Evolutionary conservation across 2,888 invertebrate species (phyloP).

Genomic region (Nomada goodeniana): DNA sequence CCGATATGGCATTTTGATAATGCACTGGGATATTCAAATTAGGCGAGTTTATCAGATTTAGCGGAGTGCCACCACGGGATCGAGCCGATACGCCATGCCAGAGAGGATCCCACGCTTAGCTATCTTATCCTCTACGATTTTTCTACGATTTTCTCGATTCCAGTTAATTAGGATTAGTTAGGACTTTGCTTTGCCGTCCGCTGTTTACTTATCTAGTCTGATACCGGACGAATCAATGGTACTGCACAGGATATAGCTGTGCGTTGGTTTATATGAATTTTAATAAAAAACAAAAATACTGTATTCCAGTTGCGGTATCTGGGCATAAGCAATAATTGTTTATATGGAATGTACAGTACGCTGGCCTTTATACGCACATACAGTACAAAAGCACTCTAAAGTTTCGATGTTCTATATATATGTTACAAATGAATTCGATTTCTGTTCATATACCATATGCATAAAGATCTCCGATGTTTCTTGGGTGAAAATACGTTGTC

Average conservation of each 20-base stretch:
- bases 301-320: no score
- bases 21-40: slow-evolving; percentile 82
- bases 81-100: slow-evolving; percentile 46
- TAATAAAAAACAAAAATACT: no score
- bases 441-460: no score
- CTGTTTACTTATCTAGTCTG: background rate
- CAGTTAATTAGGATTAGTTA: slow-evolving; percentile 21
- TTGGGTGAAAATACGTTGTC: no score
- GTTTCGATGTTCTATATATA: no score
- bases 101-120: slow-evolving; percentile 1
- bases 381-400: no score
- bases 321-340: no score
- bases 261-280: no score
- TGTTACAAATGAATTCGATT: no score
- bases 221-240: slow-evolving; percentile 1
- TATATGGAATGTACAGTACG: no score
- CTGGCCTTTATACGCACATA: no score
- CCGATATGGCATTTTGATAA: slow-evolving; percentile 83
- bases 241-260: background rate
- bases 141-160: background rate
- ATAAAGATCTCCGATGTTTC: no score
- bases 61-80: slow-evolving; percentile 73
- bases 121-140: slow-evolving; percentile 45
- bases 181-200: background rate
- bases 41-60: slow-evolving; percentile 81